A percentile compares a stretch with the other conserved stretches of the same genome.
phyloP scores from a whole-genome alignment of 2,888 invertebrate genomes.

The Malthinus seriepunctatus region DNA sequence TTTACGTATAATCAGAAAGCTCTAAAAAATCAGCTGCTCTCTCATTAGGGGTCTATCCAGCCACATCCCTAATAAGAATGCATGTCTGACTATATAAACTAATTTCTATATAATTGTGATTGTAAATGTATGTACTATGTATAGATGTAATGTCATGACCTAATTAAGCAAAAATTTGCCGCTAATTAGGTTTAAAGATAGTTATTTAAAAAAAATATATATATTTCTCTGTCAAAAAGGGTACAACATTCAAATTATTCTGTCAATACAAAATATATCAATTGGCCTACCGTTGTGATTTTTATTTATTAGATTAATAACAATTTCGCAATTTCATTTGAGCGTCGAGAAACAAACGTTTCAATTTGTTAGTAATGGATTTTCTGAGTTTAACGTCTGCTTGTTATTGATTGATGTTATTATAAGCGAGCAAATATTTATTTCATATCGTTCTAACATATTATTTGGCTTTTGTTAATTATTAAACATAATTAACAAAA shows the following conservation, averaged over 20 bases:
- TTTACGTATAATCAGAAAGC: conserved; percentile 7
- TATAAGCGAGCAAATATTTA: too few species aligned
- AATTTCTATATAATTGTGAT: conserved; percentile 43
- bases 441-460: too few species aligned
- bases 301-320: conserved; percentile 6
- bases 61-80: conserved; percentile 71
- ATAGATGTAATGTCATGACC: conserved; percentile 43
- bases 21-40: conserved; percentile 56
- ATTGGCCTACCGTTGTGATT: conserved; percentile 50
- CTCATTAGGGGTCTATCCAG: conserved; percentile 74
- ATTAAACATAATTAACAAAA: too few species aligned
- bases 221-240: conserved; percentile 53
- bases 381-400: too few species aligned
- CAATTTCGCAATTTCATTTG: background rate
- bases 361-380: too few species aligned
- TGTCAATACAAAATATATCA: conserved; percentile 57
- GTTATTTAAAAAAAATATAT: conserved; percentile 19
- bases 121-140: conserved; percentile 48
- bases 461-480: too few species aligned
- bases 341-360: background rate
- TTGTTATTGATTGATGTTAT: too few species aligned
- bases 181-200: too few species aligned
- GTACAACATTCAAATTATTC: conserved; percentile 55
- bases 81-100: conserved; percentile 42
- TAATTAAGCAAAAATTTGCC: conserved; percentile 6